A percentile compares a stretch with the other conserved stretches of the same genome.
Conservation (phyloP, 1,140 invertebrate species). For the Nomia melanderi region DNA sequence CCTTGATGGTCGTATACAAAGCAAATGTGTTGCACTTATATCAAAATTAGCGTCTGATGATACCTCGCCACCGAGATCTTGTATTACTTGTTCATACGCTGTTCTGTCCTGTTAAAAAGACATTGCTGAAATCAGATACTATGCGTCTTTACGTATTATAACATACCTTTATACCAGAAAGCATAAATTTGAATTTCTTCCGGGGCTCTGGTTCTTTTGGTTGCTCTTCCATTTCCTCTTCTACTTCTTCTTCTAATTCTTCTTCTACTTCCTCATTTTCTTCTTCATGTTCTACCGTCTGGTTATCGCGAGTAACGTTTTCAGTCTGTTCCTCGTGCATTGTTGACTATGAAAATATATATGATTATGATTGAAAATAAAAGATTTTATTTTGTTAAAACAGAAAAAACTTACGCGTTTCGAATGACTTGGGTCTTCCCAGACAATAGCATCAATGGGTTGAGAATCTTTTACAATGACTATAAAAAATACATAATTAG, state of each 20-base stretch:
- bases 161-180: slow-evolving; percentile 74
- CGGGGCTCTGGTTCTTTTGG: background rate
- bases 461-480: slow-evolving; percentile 78
- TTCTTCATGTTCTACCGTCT: background rate
- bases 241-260: background rate
- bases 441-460: slow-evolving; percentile 78
- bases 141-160: background rate
- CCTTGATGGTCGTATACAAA: slow-evolving; percentile 87
- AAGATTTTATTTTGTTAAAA: background rate
- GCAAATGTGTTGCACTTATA: slow-evolving; percentile 87
- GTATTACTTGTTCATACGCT: slow-evolving; percentile 81
- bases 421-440: slow-evolving; percentile 77
- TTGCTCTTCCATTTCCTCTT: background rate
- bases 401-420: slow-evolving; percentile 46
- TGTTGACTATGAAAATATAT: slow-evolving; percentile 1
- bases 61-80: slow-evolving; percentile 85
- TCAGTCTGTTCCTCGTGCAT: slow-evolving; percentile 4
- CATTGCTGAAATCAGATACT: background rate
- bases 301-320: background rate
- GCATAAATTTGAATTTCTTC: slow-evolving; percentile 73
- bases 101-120: slow-evolving; percentile 71
- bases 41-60: slow-evolving; percentile 85
- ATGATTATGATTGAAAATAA: background rate
- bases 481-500: slow-evolving; percentile 34
- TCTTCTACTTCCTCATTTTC: background rate